These are phyloP conservation scores for Trachelus tabidus DNA, from an alignment of 2,888 invertebrate species.

Conservation along the genomic window DNA sequence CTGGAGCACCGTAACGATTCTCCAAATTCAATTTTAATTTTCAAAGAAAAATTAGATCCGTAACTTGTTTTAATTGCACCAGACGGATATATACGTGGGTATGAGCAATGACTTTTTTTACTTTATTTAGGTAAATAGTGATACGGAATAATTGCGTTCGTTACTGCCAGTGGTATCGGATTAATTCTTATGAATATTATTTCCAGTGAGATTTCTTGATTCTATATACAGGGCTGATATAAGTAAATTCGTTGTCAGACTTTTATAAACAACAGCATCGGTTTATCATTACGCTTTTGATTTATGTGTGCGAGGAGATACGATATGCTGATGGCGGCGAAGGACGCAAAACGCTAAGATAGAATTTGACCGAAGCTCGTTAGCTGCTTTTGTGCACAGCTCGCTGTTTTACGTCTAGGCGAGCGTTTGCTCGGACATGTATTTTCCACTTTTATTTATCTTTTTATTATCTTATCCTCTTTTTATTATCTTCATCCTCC, in stretches of 20 bases:
- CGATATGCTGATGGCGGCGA: background rate
- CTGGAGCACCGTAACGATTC: background rate
- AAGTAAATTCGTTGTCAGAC: background rate
- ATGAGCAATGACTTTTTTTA: background rate
- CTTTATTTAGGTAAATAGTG: background rate
- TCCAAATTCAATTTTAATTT: background rate
- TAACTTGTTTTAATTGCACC: background rate
- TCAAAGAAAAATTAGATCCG: background rate
- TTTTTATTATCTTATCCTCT: background rate
- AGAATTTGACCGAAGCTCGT: background rate
- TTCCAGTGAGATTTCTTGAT: background rate
- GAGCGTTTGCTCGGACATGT: background rate
- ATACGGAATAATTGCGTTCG: background rate
- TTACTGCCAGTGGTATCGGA: background rate
- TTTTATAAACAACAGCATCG: background rate
- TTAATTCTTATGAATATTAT: background rate
- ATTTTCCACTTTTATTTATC: background rate
- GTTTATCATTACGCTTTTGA: background rate
- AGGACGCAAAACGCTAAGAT: background rate
- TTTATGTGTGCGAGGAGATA: background rate
- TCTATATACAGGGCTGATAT: background rate
- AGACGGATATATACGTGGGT: background rate
- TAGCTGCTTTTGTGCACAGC: background rate
- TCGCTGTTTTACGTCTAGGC: background rate
- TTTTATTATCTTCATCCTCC: background rate